phyloP scores from a whole-genome alignment of 2,797 vertebrate species.

The Xerus rutilus region DNA sequence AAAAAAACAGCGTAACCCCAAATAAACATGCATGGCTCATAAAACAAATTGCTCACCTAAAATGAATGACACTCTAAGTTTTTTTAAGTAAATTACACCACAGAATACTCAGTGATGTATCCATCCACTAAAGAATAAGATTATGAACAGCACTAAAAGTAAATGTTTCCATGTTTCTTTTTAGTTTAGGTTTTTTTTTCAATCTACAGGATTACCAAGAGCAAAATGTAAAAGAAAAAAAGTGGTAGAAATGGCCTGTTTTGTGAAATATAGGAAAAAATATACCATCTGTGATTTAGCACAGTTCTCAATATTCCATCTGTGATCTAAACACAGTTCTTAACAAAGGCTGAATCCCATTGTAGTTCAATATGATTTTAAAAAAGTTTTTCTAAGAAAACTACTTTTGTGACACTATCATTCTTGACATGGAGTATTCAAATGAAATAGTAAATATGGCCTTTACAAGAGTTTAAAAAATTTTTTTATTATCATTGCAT shows the following conservation, averaged over 20 bases:
- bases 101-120: constrained; percentile 80
- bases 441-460: constrained; percentile 66
- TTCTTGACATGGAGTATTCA: constrained; percentile 63
- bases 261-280: constrained; percentile 88
- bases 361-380: constrained; percentile 74
- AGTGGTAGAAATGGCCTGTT: constrained; percentile 86
- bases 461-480: neutral
- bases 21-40: constrained; percentile 84
- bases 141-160: constrained; percentile 85
- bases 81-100: constrained; percentile 81
- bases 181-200: constrained; percentile 67
- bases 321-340: constrained; percentile 82
- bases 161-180: constrained; percentile 83
- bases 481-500: neutral
- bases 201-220: constrained; percentile 84
- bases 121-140: constrained; percentile 81
- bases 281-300: constrained; percentile 90
- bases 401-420: constrained; percentile 70
- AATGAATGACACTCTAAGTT: constrained; percentile 85
- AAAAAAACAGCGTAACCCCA: constrained; percentile 80
- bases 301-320: constrained; percentile 86
- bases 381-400: constrained; percentile 82
- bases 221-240: constrained; percentile 83
- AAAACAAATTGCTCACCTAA: constrained; percentile 87
- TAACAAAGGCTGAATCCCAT: constrained; percentile 75